Percentiles rank a stretch among this genome's conserved stretches.
Evolutionary conservation across 2,113 vertebrate genomes (phyloP).

Genomic region (Pseudorectes ferrugineus): DNA sequence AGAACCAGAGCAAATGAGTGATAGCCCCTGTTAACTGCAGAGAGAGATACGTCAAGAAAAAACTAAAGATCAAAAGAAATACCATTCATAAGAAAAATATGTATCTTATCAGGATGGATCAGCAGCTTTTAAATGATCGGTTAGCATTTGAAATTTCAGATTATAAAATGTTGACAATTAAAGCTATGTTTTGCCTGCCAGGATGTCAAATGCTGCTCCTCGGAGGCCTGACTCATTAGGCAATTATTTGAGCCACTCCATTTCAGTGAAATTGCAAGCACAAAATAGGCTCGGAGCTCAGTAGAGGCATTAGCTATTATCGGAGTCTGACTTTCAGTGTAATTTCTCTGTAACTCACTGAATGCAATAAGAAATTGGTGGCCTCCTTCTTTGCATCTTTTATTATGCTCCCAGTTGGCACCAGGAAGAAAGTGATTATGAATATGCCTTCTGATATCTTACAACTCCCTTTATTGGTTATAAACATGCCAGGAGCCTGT

Average conservation of each 20-base stretch:
- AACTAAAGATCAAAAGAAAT: background rate
- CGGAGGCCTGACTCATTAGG: background rate
- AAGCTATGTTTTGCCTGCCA: background rate
- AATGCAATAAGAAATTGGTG: background rate
- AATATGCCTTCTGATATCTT: background rate
- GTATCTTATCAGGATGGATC: background rate
- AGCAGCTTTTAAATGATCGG: background rate
- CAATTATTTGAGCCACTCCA: conserved; percentile 15
- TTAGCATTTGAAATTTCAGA: background rate
- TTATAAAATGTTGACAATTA: conserved; percentile 10
- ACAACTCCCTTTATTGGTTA: background rate
- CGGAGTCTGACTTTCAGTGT: background rate
- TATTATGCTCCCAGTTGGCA: background rate
- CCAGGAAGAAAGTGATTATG: background rate
- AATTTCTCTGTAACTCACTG: background rate
- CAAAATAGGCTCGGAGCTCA: conserved; percentile 6
- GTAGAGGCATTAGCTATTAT: background rate
- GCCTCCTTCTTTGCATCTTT: background rate
- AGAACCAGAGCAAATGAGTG: background rate
- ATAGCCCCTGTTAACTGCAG: background rate
- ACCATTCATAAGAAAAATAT: background rate
- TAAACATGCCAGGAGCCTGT: background rate
- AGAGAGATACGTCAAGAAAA: background rate
- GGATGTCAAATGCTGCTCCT: conserved; percentile 18
- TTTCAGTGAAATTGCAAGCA: background rate